phyloP scores from a whole-genome alignment of 2,113 vertebrate genomes.

The Siniperca chuatsi region DNA sequence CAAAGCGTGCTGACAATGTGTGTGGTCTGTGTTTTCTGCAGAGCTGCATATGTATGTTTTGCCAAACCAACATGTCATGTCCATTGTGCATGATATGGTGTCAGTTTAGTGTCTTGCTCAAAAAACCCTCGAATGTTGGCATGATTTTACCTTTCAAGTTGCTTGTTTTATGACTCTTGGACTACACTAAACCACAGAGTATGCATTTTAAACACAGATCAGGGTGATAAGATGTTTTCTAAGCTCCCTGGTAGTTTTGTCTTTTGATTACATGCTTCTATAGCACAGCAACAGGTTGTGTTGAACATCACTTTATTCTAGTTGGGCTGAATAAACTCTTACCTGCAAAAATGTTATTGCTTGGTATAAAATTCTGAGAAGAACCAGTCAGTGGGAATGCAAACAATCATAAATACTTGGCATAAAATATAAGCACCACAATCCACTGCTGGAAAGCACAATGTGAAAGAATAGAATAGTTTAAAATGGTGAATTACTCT shows the following conservation, averaged over 20 bases:
- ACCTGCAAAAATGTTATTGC: background rate
- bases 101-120: background rate
- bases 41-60: constrained; percentile 30
- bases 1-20: constrained; percentile 21
- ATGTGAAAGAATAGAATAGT: background rate
- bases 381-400: no score
- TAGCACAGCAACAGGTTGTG: background rate
- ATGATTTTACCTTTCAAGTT: background rate
- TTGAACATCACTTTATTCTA: background rate
- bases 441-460: background rate
- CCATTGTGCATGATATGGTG: background rate
- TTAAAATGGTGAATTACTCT: constrained; percentile 4
- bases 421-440: background rate
- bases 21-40: constrained; percentile 38
- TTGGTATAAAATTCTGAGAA: background rate
- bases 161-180: accelerated
- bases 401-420: no score
- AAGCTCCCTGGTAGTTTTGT: background rate
- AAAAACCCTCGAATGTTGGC: background rate
- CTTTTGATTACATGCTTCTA: background rate
- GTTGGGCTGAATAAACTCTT: background rate
- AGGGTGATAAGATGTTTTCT: background rate
- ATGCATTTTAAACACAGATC: background rate
- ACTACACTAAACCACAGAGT: background rate
- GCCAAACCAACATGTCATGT: background rate